phyloP scores from a whole-genome alignment of 2,888 invertebrate genomes.

The Malthinus seriepunctatus region DNA sequence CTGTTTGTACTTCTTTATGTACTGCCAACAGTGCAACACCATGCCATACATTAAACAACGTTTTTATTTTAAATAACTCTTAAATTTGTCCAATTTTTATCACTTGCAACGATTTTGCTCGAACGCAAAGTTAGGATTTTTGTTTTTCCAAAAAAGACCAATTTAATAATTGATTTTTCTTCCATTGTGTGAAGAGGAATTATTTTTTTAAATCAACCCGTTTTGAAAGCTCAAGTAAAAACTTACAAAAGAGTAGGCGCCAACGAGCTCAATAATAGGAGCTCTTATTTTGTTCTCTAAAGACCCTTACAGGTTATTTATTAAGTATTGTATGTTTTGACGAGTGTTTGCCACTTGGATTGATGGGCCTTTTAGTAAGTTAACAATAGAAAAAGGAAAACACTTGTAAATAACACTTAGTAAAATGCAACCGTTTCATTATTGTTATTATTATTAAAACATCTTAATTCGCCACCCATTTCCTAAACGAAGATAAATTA shows the following conservation, averaged over 20 bases:
- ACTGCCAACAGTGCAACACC: constrained; percentile 35
- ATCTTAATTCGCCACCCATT: not conserved
- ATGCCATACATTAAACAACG: constrained; percentile 32
- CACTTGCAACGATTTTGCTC: not conserved
- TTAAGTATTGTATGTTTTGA: constrained; percentile 14
- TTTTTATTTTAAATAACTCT: constrained; percentile 18
- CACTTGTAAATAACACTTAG: constrained; percentile 7
- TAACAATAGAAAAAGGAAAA: constrained; percentile 10
- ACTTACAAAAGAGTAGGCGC: constrained; percentile 22
- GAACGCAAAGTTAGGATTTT: no score
- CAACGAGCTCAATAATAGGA: constrained; percentile 17
- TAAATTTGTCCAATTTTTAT: constrained; percentile 1
- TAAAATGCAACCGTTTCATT: not conserved
- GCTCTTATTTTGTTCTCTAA: constrained; percentile 16
- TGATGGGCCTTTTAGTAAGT: constrained; percentile 3
- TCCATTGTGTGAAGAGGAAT: no score
- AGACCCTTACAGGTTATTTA: constrained; percentile 13
- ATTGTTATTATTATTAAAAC: not conserved
- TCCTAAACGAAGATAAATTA: not conserved
- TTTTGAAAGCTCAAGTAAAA: not conserved
- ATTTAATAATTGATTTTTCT: no score
- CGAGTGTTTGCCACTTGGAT: constrained; percentile 10
- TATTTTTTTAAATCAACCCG: no score
- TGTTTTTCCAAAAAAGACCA: no score
- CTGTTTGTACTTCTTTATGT: constrained; percentile 30